Conservation (phyloP, 2,797 vertebrate species). For the Pteronotus mesoamericanus region DNA sequence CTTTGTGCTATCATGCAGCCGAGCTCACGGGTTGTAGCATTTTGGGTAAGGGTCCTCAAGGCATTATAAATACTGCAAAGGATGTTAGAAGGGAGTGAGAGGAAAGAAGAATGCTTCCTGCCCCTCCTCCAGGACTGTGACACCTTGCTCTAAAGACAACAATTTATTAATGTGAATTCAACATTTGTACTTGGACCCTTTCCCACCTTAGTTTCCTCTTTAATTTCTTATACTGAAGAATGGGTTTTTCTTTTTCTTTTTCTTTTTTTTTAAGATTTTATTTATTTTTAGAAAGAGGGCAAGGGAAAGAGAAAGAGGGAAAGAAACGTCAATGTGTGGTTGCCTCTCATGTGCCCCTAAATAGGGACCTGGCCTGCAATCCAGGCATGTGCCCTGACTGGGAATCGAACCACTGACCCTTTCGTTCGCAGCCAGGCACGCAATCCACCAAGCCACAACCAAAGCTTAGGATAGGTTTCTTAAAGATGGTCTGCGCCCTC, state of each 20-base stretch:
- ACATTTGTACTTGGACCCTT: background rate
- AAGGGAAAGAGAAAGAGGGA: too few species aligned
- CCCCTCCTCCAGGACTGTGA: background rate
- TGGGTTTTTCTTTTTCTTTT: too few species aligned
- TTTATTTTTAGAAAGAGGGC: too few species aligned
- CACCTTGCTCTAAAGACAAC: background rate
- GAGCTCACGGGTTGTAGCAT: background rate
- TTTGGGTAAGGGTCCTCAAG: background rate
- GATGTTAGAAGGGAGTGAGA: background rate
- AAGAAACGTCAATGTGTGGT: too few species aligned
- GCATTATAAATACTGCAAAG: background rate
- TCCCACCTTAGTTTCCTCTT: background rate
- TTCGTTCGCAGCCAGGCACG: too few species aligned
- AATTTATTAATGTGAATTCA: background rate
- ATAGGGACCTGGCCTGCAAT: too few species aligned
- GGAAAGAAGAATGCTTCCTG: background rate
- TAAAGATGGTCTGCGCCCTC: slow-evolving; percentile 28
- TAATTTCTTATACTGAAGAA: background rate
- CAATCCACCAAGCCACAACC: too few species aligned
- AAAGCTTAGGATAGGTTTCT: background rate
- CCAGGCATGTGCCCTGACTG: too few species aligned
- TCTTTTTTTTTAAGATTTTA: too few species aligned
- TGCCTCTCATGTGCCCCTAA: too few species aligned
- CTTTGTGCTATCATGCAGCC: too few species aligned
- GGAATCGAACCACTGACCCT: too few species aligned